Percentiles rank a stretch among this genome's conserved stretches.
These are phyloP conservation scores for Operophtera brumata DNA, from an alignment of 2,888 invertebrate genomes.

Conservation along the genomic window DNA sequence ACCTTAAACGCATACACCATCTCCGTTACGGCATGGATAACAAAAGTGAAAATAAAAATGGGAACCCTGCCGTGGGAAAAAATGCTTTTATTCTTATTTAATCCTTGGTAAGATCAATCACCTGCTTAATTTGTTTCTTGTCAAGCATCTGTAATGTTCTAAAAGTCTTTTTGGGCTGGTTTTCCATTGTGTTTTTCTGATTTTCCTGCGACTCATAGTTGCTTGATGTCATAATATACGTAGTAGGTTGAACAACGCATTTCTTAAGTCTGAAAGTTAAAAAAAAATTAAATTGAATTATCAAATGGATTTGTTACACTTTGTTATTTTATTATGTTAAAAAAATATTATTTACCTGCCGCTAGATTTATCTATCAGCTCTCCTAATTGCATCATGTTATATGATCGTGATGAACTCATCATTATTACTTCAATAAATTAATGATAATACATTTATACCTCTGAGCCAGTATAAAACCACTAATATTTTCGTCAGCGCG, in stretches of 20 bases:
- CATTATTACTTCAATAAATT: neutral
- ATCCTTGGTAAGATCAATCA: slow-evolving; percentile 36
- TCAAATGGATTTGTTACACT: neutral
- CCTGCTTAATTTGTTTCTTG: slow-evolving; percentile 15
- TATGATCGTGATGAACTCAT: neutral
- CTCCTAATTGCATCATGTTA: slow-evolving; percentile 31
- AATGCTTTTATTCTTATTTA: too few relatives aligned
- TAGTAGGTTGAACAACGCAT: neutral
- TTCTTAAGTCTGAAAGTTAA: neutral
- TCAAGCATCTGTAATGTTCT: slow-evolving; percentile 32
- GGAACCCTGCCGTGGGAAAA: too few relatives aligned
- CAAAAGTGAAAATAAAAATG: too few relatives aligned
- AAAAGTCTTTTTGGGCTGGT: slow-evolving; percentile 24
- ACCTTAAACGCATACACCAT: too few relatives aligned
- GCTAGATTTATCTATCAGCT: slow-evolving; percentile 37
- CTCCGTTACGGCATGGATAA: too few relatives aligned
- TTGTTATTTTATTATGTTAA: too few relatives aligned
- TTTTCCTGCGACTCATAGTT: neutral
- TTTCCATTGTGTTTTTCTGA: neutral
- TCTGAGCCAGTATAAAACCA: neutral
- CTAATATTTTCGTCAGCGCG: slow-evolving; percentile 10
- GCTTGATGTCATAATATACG: neutral
- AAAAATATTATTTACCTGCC: slow-evolving; percentile 35
- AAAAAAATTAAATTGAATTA: neutral
- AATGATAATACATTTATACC: neutral